Base-by-base conservation (phyloP, 2,113 vertebrate species). In the Grallaria varia region DNA sequence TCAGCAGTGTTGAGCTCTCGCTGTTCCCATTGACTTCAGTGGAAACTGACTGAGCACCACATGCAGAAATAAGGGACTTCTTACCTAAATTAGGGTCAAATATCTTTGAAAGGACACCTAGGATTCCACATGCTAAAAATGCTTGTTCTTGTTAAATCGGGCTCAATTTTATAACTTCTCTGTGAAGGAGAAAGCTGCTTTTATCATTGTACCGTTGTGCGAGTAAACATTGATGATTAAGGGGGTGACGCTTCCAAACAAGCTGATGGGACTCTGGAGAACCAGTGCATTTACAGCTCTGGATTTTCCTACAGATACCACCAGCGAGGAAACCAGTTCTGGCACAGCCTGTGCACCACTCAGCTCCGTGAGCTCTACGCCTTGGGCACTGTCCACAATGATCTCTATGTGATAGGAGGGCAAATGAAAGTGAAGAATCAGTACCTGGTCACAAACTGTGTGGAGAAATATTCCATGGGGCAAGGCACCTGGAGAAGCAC, bases 361-460 rank as follows among this genome's bases (percentile, higher is more conserved):
- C 97, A 99, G 84, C 98, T 99, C 91, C 98, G 99, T 58, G 99
- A 99, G 79, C 98, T 99, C 33, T 99, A 99, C 1, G 98, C 98
- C 4, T 56, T 99, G 83, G 99, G 98, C 44, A 98, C 98, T 31
- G 37, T 98, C 88, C 98, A 95, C 4, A 98, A 98, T 0, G 98
- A 98, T 53, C 96, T 99, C 55, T 99, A 99, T 50, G 87, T 99
- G 27, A 96, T 99, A 68, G 99, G 99, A 87, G 99, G 99, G 37
- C 99, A 99, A 96, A 99, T 99, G 99, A 99, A 98, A 97, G 96
- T 98, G 90, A 99, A 99, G 97, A 98, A 99, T 81, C 98, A 99
- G 88, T 99, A 98, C 59, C 96, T 98, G 53, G 98, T 99, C 82
- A 99, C 99, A 53, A 99, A 99, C 97, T 98, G 97, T 45, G 99